phyloP scores from a whole-genome alignment of 2,113 vertebrate genomes.

The Hiodon tergisus region DNA sequence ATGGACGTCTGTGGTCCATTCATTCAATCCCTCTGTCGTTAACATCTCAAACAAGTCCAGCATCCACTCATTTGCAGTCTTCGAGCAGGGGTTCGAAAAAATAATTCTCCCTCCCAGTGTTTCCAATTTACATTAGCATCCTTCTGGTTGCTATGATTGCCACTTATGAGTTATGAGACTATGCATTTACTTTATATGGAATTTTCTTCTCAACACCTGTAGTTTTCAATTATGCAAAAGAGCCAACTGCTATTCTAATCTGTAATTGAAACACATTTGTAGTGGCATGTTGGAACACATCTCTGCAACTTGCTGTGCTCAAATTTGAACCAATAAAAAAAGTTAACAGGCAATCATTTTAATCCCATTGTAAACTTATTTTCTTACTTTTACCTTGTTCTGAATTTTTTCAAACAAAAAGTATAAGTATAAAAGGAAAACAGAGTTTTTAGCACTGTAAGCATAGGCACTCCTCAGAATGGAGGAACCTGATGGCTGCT shows the following conservation, averaged over 20 bases:
- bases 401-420: not conserved
- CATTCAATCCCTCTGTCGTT: conserved; percentile 10
- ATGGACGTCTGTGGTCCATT: conserved; percentile 1
- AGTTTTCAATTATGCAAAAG: conserved; percentile 44
- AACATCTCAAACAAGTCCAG: conserved; percentile 7
- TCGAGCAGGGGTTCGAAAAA: conserved; percentile 14
- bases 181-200: conserved; percentile 25
- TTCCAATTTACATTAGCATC: conserved; percentile 29
- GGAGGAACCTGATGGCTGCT: no score
- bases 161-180: conserved; percentile 23
- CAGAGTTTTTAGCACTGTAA: not conserved
- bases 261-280: conserved; percentile 43
- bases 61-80: conserved; percentile 25
- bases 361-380: not conserved
- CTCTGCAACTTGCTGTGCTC: conserved; percentile 15
- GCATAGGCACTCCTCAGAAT: not conserved
- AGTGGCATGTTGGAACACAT: conserved; percentile 34
- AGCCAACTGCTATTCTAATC: conserved; percentile 37
- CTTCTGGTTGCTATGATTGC: conserved; percentile 32
- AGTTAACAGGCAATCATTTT: conserved; percentile 32
- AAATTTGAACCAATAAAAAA: conserved; percentile 28
- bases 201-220: conserved; percentile 34
- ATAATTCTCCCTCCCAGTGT: conserved; percentile 5
- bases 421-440: not conserved
- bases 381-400: not conserved